These are phyloP conservation scores for Apis florea DNA, from an alignment of 1,140 invertebrate species.

Conservation along the genomic window DNA sequence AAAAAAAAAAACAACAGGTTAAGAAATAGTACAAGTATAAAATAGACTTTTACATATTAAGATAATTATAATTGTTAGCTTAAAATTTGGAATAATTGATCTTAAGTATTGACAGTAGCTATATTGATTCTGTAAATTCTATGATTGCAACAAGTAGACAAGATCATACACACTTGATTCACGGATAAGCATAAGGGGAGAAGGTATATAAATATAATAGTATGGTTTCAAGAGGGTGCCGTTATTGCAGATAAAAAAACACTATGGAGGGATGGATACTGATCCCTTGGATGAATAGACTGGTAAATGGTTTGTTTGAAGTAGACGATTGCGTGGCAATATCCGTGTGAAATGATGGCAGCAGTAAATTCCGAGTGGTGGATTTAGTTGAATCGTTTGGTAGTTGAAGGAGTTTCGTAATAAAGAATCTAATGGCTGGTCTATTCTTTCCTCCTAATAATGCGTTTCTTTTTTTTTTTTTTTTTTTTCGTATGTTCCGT, in stretches of 20 bases:
- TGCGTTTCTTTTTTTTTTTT: background rate
- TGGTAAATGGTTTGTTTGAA: conserved; percentile 6
- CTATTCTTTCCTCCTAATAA: background rate
- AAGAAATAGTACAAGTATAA: too few relatives aligned
- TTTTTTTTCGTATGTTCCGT: background rate
- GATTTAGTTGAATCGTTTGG: background rate
- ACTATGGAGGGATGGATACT: background rate
- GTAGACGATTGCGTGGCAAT: background rate
- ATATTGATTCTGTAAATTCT: too few relatives aligned
- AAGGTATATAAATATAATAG: background rate
- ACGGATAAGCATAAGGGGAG: background rate
- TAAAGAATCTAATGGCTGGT: conserved; percentile 1
- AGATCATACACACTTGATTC: background rate
- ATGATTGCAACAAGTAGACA: background rate
- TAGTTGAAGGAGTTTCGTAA: background rate
- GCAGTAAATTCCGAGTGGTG: background rate
- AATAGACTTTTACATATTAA: too few relatives aligned
- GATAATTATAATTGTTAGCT: background rate
- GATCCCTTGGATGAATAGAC: conserved; percentile 1
- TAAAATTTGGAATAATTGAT: background rate
- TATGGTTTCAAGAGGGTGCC: too few relatives aligned
- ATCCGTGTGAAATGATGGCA: background rate
- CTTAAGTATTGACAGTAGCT: background rate
- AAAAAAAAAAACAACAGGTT: background rate
- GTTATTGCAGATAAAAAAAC: conserved; percentile 14